Evolutionary conservation across 2,797 vertebrate genomes (phyloP), one percentile per base, ranked within the genome.

Genomic region (Garrulus glandarius): DNA sequence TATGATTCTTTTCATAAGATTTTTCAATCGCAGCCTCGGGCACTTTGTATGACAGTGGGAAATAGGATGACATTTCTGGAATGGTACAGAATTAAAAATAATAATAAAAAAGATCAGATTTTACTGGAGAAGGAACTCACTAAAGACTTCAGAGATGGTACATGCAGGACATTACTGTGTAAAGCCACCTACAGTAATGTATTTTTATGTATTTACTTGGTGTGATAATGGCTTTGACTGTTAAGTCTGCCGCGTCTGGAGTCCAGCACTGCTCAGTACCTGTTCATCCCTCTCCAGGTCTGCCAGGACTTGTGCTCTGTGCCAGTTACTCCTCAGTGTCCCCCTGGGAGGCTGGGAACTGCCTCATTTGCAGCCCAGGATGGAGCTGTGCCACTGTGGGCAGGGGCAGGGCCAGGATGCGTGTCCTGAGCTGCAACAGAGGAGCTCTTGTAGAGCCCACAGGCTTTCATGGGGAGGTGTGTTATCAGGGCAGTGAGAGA

Each of bases 1-100:
- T 90, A 91, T 87, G 75, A 50, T 30, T 32, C 63, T 86, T 91
- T 82, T 84, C 34, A 65, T 67, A 85, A 84, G 44, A 92, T 77
- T 91, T 89, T 92, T 95, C 95, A 84, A 4, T 84, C n/a, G 5
- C 0, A 9, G 82, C 89, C 74, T 89, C 13, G 4, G 89, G 89
- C 77, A 75, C 50, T 89, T 81, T 65, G 34, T 89, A 16, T 78
- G 91, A 71, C 87, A 84, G 76, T 3, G 3, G 82, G 84, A 93
- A 95, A 72, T 60, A 43, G 64, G 64, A 64, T 76, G 74, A 81
- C 53, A 79, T 86, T 93, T 93, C 82, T 94, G 59, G 64, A 85
- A 84, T 57, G 36, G 44, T 50, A 70, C 57, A 92, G 70, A 86
- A 91, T 92, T 92, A 75, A 89, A 92, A 92, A 85, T 78, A 90